Percentiles rank a stretch among this genome's conserved stretches.
Conservation (phyloP, 2,797 vertebrate species). For the Harpagifer antarcticus region DNA sequence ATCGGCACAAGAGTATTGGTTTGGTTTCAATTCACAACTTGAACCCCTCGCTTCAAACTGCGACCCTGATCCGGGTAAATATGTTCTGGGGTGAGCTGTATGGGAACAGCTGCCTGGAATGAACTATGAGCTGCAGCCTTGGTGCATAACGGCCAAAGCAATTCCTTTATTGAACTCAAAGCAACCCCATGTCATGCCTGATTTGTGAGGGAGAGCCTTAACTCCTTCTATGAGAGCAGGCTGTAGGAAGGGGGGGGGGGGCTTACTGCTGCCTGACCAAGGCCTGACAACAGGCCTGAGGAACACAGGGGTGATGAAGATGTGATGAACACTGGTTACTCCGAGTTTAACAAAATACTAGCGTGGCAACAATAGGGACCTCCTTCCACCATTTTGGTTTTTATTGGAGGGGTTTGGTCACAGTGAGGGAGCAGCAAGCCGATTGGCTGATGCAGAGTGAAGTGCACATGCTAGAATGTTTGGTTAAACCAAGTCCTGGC, state of each 20-base stretch:
- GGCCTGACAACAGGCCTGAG: slow-evolving; percentile 23
- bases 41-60: too few relatives aligned
- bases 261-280: slow-evolving; percentile 40
- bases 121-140: neutral
- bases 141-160: slow-evolving; percentile 4
- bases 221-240: slow-evolving; percentile 9
- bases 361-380: too few relatives aligned
- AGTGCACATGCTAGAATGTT: too few relatives aligned
- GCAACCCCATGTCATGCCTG: slow-evolving; percentile 12
- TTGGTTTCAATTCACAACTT: too few relatives aligned
- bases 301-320: slow-evolving; percentile 19
- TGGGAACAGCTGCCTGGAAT: neutral
- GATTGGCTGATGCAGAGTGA: too few relatives aligned
- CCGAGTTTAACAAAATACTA: neutral
- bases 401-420: too few relatives aligned
- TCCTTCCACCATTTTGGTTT: too few relatives aligned
- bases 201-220: slow-evolving; percentile 32
- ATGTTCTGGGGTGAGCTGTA: too few relatives aligned
- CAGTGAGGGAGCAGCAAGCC: too few relatives aligned
- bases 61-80: too few relatives aligned
- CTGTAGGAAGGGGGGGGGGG: slow-evolving; percentile 25
- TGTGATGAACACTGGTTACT: slow-evolving; percentile 11
- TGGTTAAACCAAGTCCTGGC: too few relatives aligned
- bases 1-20: too few relatives aligned
- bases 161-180: slow-evolving; percentile 15